These are phyloP conservation scores for Prenolepis imparis DNA, from an alignment of 2,888 invertebrate genomes.

Conservation along the genomic window DNA sequence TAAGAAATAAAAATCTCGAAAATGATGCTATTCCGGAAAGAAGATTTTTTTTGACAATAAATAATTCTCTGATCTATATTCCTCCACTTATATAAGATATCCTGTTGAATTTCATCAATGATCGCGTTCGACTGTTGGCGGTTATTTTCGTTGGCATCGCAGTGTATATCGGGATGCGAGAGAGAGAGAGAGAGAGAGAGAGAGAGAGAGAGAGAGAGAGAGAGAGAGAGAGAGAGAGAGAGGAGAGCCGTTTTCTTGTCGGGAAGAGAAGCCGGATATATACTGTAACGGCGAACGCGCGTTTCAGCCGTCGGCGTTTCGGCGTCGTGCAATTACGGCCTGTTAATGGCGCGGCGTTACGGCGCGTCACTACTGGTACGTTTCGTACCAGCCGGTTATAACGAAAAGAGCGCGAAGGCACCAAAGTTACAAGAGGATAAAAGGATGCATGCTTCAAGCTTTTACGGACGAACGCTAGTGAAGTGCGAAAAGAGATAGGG, in stretches of 20 bases:
- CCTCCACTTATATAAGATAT: background rate
- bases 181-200: no score
- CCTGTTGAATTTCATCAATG: background rate
- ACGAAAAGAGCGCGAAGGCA: slow-evolving; percentile 78
- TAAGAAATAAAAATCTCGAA: background rate
- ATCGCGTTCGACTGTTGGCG: slow-evolving; percentile 33
- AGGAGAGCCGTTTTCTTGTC: slow-evolving; percentile 31
- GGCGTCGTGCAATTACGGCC: slow-evolving; percentile 80
- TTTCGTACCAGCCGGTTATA: slow-evolving; percentile 54
- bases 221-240: no score
- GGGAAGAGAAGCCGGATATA: slow-evolving; percentile 15
- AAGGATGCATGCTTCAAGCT: slow-evolving; percentile 84
- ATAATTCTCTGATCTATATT: background rate
- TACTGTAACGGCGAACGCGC: slow-evolving; percentile 26
- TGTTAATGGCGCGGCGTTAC: slow-evolving; percentile 81
- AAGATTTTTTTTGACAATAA: background rate
- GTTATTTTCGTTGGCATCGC: slow-evolving; percentile 47
- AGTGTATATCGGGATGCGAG: background rate
- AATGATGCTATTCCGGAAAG: background rate
- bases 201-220: no score
- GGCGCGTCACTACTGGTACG: slow-evolving; percentile 67
- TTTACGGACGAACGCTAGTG: slow-evolving; percentile 79
- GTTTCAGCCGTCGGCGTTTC: slow-evolving; percentile 73
- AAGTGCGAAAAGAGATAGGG: slow-evolving; percentile 73
- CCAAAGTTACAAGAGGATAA: slow-evolving; percentile 85